Base-by-base conservation (phyloP, 1,140 invertebrate genomes). In the Eufriesea mexicana region DNA sequence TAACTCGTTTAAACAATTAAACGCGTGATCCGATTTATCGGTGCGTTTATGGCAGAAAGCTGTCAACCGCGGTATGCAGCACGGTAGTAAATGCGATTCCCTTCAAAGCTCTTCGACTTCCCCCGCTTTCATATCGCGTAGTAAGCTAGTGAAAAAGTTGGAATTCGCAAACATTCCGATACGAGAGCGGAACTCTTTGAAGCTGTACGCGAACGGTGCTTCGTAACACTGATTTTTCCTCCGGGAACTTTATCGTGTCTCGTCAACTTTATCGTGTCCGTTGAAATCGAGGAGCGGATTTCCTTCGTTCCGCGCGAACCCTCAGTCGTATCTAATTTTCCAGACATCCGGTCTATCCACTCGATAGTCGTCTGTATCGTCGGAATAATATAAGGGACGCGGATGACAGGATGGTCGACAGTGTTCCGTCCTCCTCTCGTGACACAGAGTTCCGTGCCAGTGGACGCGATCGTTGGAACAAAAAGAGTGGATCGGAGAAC, bases 401-500 rank as follows among this genome's bases (percentile, higher is more conserved):
- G 4, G 47, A 10, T 7, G 47, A 12, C 35, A 35, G 35, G 35
- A 35, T 35, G 35, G 35, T 35, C 1, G 35, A 35, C 35, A 4
- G 35, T 35, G 35, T 35, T 51, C 49, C 14, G 14, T 12, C 18
- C 54, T 54, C 0, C 5, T 54, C 18, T 54, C 16, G 18, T 7
- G 18, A 4, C 51, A 54, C 51, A 77, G 51, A 1, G 35, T 54
- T 18, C 61, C 75, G 18, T 66, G 6, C 68, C 86, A 75, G 23
- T 75, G 64, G n/a, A 79, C 64, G 10, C 84, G 86, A 2, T 84
- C 49, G 25, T 54, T 86, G 16, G 80, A 64, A 51, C 84, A 35
- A 35, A 83, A 49, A 86, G 54, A 8, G 68, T 83, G 28, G 28
- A 75, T 79, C 12, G 74, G 85, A n/a, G 2, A 80, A 77, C 1